A percentile compares a stretch with the other conserved stretches of the same genome.
phyloP scores from a whole-genome alignment of 2,113 vertebrate genomes.

The Mustelus asterias region DNA sequence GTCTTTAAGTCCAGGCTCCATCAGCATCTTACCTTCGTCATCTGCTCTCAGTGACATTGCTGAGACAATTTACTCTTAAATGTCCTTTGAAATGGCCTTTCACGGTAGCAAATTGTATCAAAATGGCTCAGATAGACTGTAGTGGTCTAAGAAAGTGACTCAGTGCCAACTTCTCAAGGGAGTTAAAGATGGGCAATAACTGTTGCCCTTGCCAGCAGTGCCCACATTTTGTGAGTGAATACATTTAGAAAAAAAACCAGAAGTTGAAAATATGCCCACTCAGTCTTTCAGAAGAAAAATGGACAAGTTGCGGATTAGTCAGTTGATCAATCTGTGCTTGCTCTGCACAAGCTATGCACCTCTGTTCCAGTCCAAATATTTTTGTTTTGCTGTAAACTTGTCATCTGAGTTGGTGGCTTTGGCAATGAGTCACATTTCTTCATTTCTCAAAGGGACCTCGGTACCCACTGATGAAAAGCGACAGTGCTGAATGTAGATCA shows the following conservation, averaged over 20 bases:
- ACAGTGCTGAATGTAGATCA: conserved; percentile 34
- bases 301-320: not conserved
- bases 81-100: not conserved
- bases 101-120: not conserved
- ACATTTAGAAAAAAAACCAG: not conserved
- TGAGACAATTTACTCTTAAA: not conserved
- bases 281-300: not conserved
- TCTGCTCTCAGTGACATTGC: not conserved
- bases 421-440: conserved; percentile 47
- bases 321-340: not conserved
- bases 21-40: not conserved
- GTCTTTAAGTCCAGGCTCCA: not conserved
- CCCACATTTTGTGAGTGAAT: not conserved
- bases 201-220: not conserved
- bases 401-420: conserved; percentile 33
- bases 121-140: not conserved
- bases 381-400: not conserved
- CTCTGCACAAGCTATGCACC: not conserved
- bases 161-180: not conserved
- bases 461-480: conserved; percentile 40
- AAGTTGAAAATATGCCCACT: not conserved
- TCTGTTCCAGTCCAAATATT: not conserved
- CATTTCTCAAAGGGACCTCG: conserved; percentile 41
- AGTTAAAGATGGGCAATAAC: not conserved
- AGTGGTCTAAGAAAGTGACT: not conserved